phyloP scores from a whole-genome alignment of 1,140 invertebrate genomes.

The Drosophila lacteicornis region DNA sequence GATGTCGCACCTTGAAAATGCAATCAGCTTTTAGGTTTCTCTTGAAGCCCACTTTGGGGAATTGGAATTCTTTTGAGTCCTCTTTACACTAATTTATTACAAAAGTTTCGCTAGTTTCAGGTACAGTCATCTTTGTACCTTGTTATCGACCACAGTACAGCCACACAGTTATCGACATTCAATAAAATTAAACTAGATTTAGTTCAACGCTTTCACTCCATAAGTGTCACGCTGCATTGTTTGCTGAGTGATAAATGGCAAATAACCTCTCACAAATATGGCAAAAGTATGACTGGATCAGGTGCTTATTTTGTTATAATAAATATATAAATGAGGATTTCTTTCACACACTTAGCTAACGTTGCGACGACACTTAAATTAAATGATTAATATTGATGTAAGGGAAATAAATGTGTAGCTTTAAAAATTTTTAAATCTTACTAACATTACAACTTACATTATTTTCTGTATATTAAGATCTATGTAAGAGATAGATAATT shows the following conservation, averaged over 20 bases:
- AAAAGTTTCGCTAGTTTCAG: neutral
- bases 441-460: constrained; percentile 17
- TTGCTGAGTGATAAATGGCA: constrained; percentile 8
- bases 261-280: neutral
- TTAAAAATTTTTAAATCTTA: no score
- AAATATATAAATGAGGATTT: no score
- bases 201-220: constrained; percentile 15
- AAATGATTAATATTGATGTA: neutral
- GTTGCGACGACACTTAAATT: no score
- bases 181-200: constrained; percentile 14
- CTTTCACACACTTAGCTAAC: no score
- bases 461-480: neutral
- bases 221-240: constrained; percentile 7
- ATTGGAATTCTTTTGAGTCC: neutral
- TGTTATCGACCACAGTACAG: constrained; percentile 1
- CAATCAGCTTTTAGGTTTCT: constrained; percentile 20
- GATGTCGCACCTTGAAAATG: constrained; percentile 37
- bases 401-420: neutral
- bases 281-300: neutral
- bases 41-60: neutral
- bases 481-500: neutral
- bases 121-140: neutral
- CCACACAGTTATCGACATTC: constrained; percentile 6
- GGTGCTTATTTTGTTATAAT: neutral
- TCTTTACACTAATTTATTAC: neutral